Evolutionary conservation across 1,140 invertebrate genomes (phyloP).

Genomic region (Bilobella aurantiaca): DNA sequence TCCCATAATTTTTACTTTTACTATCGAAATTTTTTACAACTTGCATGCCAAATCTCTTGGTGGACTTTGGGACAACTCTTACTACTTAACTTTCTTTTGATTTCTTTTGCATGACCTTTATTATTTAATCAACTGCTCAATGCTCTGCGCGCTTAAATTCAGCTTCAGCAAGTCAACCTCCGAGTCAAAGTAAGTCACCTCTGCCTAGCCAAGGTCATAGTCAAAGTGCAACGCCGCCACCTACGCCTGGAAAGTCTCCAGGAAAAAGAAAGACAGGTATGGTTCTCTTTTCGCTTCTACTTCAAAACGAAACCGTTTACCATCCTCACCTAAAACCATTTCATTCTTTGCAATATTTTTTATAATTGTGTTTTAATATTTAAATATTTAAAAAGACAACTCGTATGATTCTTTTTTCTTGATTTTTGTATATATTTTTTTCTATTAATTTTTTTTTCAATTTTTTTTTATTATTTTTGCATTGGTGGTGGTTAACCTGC

Average conservation of each 20-base stretch:
- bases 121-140: background rate
- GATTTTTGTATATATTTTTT: background rate
- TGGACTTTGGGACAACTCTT: too few relatives aligned
- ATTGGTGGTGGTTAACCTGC: background rate
- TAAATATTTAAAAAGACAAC: too few relatives aligned
- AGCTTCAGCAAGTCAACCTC: background rate
- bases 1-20: too few relatives aligned
- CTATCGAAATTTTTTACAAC: too few relatives aligned
- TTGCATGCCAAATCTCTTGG: constrained; percentile 10
- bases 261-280: background rate
- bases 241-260: background rate
- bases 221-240: background rate
- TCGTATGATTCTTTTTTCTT: too few relatives aligned
- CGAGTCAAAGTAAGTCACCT: too few relatives aligned
- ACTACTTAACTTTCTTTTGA: constrained; percentile 1
- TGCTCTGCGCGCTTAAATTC: background rate
- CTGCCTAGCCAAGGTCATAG: constrained; percentile 1
- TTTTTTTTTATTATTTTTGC: constrained; percentile 10
- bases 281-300: background rate
- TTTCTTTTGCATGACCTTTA: constrained; percentile 6
- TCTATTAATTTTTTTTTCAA: background rate
- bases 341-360: background rate
- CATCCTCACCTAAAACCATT: background rate
- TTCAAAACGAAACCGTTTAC: background rate
- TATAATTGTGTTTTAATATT: too few relatives aligned